Evolutionary conservation across 2,113 vertebrate species (phyloP), one percentile per base, ranked within the genome.

Genomic region (Ibidorhyncha struthersii): DNA sequence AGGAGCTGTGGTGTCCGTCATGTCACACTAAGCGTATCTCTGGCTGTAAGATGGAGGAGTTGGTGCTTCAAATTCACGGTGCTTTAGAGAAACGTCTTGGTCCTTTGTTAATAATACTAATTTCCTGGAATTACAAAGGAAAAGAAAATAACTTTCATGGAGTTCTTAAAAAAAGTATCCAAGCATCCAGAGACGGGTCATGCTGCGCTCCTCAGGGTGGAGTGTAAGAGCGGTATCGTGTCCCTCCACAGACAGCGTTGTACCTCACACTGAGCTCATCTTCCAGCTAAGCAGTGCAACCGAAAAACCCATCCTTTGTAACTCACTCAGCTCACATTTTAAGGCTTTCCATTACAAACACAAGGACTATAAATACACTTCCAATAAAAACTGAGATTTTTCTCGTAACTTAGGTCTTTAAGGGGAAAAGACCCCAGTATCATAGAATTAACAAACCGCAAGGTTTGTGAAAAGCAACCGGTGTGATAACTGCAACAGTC

Each of bases 11-110:
- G 38, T 29, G 32, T 55, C 21, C 9, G 63, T 13, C 18, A 3
- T 0, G 1, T 67, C 23, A 45, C 3, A 1, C 8, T 13, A 14
- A 32, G n/a, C 4, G 0, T 26, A 7, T 8, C 4, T 29, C 34
- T 36, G 71, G 22, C n/a, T 5, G 5, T 8, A 14, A 82, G 50
- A 9, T 27, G 29, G 56, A 80, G 36, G 18, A 41, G 14, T 41
- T 26, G 25, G 34, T 62, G 34, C n/a, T 71, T 76, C 41, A 38
- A 18, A 32, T 34, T 17, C 17, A 12, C 27, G 17, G 2, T 9
- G 10, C 27, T 23, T 5, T 3, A 29, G 11, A 36, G 55, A 93
- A 82, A 43, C 41, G 4, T 26, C 76, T 56, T 15, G 29, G 41
- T 32, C 43, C 49, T 55, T 49, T 49, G 40, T 55, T 79, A 55